A percentile compares a stretch with the other conserved stretches of the same genome.
Evolutionary conservation across 2,113 vertebrate species (phyloP).

Genomic region (Dinomys branickii): DNA sequence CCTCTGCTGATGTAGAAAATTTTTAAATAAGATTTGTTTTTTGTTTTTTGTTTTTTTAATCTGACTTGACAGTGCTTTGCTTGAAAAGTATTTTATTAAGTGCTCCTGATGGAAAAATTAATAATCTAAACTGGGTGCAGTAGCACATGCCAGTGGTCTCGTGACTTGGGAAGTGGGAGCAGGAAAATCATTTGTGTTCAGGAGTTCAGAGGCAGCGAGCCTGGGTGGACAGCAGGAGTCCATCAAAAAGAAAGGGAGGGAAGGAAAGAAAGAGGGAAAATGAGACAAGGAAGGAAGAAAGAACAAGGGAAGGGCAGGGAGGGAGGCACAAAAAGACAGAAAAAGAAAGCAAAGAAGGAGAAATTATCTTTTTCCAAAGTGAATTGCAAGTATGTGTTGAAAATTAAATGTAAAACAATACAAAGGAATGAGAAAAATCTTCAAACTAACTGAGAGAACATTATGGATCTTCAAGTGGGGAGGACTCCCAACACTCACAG

Average conservation of each 20-base stretch:
- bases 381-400: background rate
- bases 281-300: background rate
- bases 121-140: background rate
- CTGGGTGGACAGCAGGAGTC: background rate
- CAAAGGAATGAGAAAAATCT: background rate
- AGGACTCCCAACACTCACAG: background rate
- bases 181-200: background rate
- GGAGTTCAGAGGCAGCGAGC: too few species aligned
- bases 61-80: background rate
- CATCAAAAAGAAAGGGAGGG: too few species aligned
- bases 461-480: background rate
- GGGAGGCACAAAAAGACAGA: too few species aligned
- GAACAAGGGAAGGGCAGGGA: too few species aligned
- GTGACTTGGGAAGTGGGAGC: background rate
- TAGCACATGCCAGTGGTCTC: background rate
- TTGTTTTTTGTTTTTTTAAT: background rate
- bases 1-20: background rate
- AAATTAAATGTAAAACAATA: background rate
- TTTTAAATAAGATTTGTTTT: too few species aligned
- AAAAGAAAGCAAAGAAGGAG: background rate
- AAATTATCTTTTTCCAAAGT: background rate
- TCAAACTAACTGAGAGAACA: background rate
- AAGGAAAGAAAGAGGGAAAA: too few species aligned
- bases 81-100: constrained; percentile 15
- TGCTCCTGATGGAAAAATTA: background rate